Evolutionary conservation across 2,888 invertebrate genomes (phyloP).

Genomic region (Piscicola geometra): DNA sequence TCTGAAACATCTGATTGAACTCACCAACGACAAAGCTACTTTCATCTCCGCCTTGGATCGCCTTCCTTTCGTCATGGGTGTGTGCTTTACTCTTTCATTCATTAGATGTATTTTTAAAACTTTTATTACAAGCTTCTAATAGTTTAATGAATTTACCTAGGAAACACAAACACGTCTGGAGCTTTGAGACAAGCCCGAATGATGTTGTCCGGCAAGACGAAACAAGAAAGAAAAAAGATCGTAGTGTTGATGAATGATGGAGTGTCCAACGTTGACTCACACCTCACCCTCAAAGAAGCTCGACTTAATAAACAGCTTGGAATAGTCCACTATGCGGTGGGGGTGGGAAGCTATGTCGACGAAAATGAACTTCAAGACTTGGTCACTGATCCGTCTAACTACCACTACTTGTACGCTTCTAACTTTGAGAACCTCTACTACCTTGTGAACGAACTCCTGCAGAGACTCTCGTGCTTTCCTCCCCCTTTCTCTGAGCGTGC

Average conservation of each 20-base stretch:
- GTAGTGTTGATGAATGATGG: conserved; percentile 35
- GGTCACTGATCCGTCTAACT: conserved; percentile 24
- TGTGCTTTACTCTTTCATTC: too few relatives aligned
- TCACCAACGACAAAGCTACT: too few relatives aligned
- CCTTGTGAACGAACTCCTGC: conserved; percentile 29
- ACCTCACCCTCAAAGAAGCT: conserved; percentile 32
- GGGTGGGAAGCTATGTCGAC: conserved; percentile 17
- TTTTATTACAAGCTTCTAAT: too few relatives aligned
- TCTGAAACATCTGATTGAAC: too few relatives aligned
- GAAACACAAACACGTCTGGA: conserved; percentile 36
- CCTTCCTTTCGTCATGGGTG: too few relatives aligned
- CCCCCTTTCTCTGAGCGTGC: conserved; percentile 27
- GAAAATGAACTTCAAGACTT: conserved; percentile 30
- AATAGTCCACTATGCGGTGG: conserved; percentile 19
- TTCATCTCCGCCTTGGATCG: too few relatives aligned
- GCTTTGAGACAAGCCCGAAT: conserved; percentile 27
- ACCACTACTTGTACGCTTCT: conserved; percentile 25
- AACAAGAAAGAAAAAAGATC: conserved; percentile 3
- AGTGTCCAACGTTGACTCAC: conserved; percentile 33
- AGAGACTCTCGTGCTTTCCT: conserved; percentile 16
- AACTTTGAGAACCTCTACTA: conserved; percentile 23
- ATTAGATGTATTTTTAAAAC: too few relatives aligned
- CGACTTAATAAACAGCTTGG: conserved; percentile 27
- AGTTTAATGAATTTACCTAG: neutral
- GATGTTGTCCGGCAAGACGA: neutral